Conservation (phyloP, 2,888 invertebrate genomes). For the Callosobruchus maculatus region DNA sequence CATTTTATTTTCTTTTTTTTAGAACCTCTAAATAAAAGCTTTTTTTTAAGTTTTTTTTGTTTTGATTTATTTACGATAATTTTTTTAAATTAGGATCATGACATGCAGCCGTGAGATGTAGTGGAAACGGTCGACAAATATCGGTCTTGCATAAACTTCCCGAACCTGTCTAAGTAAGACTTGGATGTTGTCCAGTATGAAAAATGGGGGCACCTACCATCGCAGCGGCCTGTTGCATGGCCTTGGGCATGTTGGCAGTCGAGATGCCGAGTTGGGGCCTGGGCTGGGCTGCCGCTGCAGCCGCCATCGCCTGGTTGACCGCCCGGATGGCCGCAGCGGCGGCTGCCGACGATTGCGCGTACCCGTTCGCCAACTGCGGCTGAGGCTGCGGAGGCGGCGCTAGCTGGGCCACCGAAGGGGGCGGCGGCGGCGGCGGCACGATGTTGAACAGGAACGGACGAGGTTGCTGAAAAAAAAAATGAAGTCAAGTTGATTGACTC, state of each 20-base stretch:
- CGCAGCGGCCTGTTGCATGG: background rate
- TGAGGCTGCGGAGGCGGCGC: slow-evolving; percentile 19
- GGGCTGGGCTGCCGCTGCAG: background rate
- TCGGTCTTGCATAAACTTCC: too few relatives aligned
- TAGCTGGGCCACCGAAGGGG: slow-evolving; percentile 17
- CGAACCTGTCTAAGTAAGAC: too few relatives aligned
- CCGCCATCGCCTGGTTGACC: background rate
- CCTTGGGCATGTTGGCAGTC: background rate
- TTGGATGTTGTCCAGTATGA: too few relatives aligned
- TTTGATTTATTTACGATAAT: too few relatives aligned
- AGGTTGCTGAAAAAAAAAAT: slow-evolving; percentile 18
- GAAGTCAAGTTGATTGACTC: too few relatives aligned
- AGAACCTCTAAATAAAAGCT: too few relatives aligned
- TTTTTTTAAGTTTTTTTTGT: too few relatives aligned
- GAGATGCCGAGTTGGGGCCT: background rate
- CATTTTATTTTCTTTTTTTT: too few relatives aligned
- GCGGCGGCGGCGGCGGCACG: slow-evolving; percentile 23
- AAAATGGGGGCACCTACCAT: background rate
- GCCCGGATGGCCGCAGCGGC: slow-evolving; percentile 4
- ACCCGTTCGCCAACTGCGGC: slow-evolving; percentile 21
- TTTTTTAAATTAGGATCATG: too few relatives aligned
- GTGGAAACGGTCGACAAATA: too few relatives aligned
- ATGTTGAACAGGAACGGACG: slow-evolving; percentile 26
- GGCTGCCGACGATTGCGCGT: slow-evolving; percentile 29
- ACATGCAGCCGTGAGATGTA: too few relatives aligned